Conservation (phyloP, 2,888 invertebrate species). For the Poecilus cupreus region DNA sequence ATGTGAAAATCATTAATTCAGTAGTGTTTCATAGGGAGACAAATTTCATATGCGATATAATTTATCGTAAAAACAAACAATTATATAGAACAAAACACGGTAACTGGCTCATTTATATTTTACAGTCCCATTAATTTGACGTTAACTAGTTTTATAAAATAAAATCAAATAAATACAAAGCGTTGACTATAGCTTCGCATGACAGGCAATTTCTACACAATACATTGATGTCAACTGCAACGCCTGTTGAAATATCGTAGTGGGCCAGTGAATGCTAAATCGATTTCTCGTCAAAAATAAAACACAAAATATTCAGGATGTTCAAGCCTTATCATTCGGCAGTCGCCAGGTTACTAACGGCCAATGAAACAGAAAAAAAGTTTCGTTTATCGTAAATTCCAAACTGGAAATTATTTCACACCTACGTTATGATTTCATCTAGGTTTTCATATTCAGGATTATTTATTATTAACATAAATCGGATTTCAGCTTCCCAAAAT, state of each 20-base stretch:
- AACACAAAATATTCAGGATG: constrained; percentile 21
- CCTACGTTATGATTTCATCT: not conserved
- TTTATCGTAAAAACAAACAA: constrained; percentile 33
- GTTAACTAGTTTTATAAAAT: constrained; percentile 35
- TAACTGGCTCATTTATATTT: constrained; percentile 11
- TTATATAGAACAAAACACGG: constrained; percentile 23
- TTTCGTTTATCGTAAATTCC: not conserved
- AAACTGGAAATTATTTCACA: not conserved
- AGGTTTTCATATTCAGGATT: not conserved
- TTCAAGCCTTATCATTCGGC: not conserved
- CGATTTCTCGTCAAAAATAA: constrained; percentile 41
- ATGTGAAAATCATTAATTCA: not conserved
- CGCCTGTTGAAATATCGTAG: constrained; percentile 39
- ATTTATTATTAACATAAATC: constrained; percentile 8
- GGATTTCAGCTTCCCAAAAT: not conserved
- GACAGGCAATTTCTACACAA: constrained; percentile 41
- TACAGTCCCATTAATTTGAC: constrained; percentile 18
- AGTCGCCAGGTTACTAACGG: not conserved
- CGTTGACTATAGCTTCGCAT: constrained; percentile 2
- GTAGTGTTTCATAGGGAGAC: constrained; percentile 4
- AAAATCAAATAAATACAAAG: constrained; percentile 34
- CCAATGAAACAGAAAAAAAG: not conserved
- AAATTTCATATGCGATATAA: constrained; percentile 22
- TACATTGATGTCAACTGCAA: constrained; percentile 44
- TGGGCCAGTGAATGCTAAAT: constrained; percentile 24